These are phyloP conservation scores for Emys orbicularis DNA, from an alignment of 2,797 vertebrate species.

Conservation along the genomic window DNA sequence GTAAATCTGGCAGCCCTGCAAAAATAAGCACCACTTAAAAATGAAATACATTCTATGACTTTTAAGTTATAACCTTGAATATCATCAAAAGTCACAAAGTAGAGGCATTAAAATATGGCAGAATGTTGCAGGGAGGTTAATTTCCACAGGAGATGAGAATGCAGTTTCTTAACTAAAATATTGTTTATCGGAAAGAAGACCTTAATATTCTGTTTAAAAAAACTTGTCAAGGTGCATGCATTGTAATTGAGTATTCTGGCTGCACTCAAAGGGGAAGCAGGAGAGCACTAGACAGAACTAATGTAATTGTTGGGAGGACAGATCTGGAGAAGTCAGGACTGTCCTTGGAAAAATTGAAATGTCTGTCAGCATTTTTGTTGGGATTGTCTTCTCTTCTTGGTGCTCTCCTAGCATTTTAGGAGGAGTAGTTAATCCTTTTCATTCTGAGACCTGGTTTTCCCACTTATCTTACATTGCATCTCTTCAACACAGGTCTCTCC, in stretches of 20 bases:
- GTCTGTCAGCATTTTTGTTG: background rate
- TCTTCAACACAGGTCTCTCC: constrained; percentile 60
- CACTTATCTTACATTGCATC: constrained; percentile 51
- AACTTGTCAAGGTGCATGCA: background rate
- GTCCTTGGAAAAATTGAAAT: constrained; percentile 11
- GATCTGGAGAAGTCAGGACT: background rate
- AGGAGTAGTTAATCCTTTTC: background rate
- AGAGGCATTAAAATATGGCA: constrained; percentile 24
- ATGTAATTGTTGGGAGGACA: background rate
- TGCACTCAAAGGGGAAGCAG: background rate
- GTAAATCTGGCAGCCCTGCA: constrained; percentile 63
- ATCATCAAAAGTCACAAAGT: constrained; percentile 61
- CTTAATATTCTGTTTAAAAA: background rate
- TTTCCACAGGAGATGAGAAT: background rate
- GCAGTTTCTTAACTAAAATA: constrained; percentile 42
- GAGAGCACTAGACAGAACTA: background rate
- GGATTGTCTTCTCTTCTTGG: background rate
- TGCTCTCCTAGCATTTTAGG: background rate
- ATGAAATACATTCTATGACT: constrained; percentile 53
- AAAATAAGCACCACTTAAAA: constrained; percentile 49
- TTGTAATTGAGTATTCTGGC: background rate
- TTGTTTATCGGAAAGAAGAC: background rate
- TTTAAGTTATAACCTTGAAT: constrained; percentile 60
- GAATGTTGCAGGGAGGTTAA: constrained; percentile 27
- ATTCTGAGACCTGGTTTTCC: background rate